Base-by-base conservation (phyloP, 2,113 vertebrate genomes). In the human (Homo sapiens) region DNA sequence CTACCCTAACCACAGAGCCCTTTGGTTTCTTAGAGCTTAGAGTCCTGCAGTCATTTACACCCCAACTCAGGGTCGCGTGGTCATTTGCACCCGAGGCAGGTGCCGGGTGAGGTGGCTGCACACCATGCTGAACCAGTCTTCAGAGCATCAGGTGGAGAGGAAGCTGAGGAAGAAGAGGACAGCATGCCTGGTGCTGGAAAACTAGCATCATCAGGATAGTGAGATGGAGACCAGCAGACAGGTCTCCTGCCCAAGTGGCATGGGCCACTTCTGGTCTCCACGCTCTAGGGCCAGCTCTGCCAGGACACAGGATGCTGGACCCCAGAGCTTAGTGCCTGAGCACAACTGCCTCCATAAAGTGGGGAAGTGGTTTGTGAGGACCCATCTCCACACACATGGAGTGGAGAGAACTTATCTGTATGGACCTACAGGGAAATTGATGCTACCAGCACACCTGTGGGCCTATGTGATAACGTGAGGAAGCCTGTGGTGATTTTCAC, bases 101-200 rank as follows among this genome's bases (percentile, higher is more conserved):
- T 55, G 52, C 52, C 6, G 2, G 52, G 52, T 64, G 45, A 2
- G 45, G 30, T 27, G n/a, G 32, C 40, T 38, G 1, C 14, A 20
- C 50, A n/a, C 13, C 40, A 43, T 72, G 32, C 61, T 17, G 38
- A 35, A 16, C 12, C n/a, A 86, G 55, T 75, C 38, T 20, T 22
- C 80, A 85, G 57, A 1, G 16, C 14, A 16, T 27, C 83, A 0
- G 5, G 18, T 16, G 16, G 40, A 0, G 43, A 18, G 75, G 40
- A 57, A 64, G 50, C 18, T 7, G 3, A 13, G 18, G 10, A 2
- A 3, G 11, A 45, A 27, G 22, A 23, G 17, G 6, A 0, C 0
- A 32, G 4, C 10, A 10, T 6, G 40, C 13, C 86, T 70, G 83
- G 59, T 23, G 78, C 59, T 70, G 76, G 35, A 1, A 0, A 45